Evolutionary conservation across 1,140 invertebrate species (phyloP).

Genomic region (Caenorhabditis briggsae): DNA sequence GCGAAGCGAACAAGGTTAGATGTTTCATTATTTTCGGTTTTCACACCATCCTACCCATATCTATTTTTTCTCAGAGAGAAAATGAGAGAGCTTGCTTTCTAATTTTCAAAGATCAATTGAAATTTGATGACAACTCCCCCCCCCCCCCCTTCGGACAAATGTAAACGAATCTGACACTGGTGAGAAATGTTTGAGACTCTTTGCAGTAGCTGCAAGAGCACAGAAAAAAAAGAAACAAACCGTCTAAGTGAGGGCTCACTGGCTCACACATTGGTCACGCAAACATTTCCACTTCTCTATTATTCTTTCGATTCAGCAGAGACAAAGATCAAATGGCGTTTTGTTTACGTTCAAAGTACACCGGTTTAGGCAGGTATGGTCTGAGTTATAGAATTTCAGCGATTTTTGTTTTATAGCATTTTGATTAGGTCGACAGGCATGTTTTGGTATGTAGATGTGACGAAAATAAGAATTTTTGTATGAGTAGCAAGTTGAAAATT

Average conservation of each 20-base stretch:
- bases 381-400: no score
- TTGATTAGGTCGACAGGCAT: not conserved
- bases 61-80: not conserved
- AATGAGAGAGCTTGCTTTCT: not conserved
- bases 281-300: slow-evolving; percentile 4
- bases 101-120: slow-evolving; percentile 50
- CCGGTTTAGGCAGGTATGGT: not conserved
- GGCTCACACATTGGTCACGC: not conserved
- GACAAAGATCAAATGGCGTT: slow-evolving; percentile 37
- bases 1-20: slow-evolving; percentile 5
- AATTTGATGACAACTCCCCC: slow-evolving; percentile 37
- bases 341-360: slow-evolving; percentile 37
- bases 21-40: slow-evolving; percentile 6
- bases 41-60: not conserved
- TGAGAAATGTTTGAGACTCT: slow-evolving; percentile 18
- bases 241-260: not conserved
- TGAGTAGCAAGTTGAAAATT: no score
- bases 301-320: slow-evolving; percentile 4
- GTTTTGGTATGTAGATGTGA: no score
- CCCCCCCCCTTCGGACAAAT: not conserved
- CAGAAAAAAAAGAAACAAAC: not conserved
- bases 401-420: not conserved
- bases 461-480: no score
- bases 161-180: slow-evolving; percentile 48
- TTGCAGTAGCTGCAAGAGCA: not conserved